Evolutionary conservation across 2,113 vertebrate species (phyloP).

Genomic region (Pavo muticus): DNA sequence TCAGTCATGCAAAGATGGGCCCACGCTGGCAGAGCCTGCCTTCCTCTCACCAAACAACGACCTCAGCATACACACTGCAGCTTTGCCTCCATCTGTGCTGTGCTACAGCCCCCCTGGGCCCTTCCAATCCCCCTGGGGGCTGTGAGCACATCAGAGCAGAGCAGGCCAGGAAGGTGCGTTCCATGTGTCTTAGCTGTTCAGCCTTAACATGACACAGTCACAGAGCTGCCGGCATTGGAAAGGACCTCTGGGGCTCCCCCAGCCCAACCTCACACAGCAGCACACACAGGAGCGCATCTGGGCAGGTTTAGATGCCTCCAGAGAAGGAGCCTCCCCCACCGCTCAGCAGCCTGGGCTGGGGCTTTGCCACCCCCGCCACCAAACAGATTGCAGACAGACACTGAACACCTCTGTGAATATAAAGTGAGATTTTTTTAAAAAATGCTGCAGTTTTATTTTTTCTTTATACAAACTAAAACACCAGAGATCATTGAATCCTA

Average conservation of each 20-base stretch:
- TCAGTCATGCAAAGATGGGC: background rate
- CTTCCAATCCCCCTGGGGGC: background rate
- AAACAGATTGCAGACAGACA: background rate
- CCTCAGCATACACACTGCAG: background rate
- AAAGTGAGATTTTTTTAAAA: slow-evolving; percentile 37
- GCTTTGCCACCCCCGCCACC: background rate
- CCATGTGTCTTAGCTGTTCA: no score
- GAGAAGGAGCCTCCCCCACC: background rate
- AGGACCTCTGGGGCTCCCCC: no score
- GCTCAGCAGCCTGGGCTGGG: no score
- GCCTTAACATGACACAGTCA: background rate
- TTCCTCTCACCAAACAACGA: no score
- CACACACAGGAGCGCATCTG: background rate
- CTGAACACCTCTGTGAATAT: background rate
- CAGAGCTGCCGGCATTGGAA: background rate
- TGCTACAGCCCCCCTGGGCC: background rate
- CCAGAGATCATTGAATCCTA: slow-evolving; percentile 82
- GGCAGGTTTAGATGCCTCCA: background rate
- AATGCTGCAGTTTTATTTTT: slow-evolving; percentile 81
- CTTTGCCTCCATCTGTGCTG: background rate
- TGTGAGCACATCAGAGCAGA: background rate
- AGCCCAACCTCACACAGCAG: no score
- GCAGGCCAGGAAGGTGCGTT: accelerated
- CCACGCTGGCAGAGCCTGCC: background rate
- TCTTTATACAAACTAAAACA: slow-evolving; percentile 84